These are phyloP conservation scores for Oasisia sp. DNA, from an alignment of 2,888 invertebrate genomes.

Conservation along the genomic window DNA sequence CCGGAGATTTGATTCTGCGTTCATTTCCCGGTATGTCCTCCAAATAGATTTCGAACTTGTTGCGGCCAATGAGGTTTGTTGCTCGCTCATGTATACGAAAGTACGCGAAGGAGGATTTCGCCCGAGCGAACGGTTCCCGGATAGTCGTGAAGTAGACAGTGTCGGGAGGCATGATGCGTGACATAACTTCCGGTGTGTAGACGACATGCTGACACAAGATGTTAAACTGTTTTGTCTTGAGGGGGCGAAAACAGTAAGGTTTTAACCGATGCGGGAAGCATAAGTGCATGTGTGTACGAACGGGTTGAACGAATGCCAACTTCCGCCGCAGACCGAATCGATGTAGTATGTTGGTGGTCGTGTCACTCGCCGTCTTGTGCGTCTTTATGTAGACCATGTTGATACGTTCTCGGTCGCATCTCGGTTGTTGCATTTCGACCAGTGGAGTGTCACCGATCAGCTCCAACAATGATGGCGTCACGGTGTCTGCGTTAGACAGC, in stretches of 20 bases:
- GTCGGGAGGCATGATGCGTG: slow-evolving; percentile 52
- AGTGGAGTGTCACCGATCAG: background rate
- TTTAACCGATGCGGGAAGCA: slow-evolving; percentile 60
- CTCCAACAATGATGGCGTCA: background rate
- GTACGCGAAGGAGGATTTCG: slow-evolving; percentile 58
- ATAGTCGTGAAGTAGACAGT: slow-evolving; percentile 57
- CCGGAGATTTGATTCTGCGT: background rate
- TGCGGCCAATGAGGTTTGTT: background rate
- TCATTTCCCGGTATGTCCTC: background rate
- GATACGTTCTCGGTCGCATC: background rate
- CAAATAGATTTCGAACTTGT: background rate
- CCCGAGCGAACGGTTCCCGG: slow-evolving; percentile 57
- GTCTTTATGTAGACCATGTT: slow-evolving; percentile 19
- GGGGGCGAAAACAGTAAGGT: slow-evolving; percentile 50
- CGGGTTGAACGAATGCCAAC: slow-evolving; percentile 7
- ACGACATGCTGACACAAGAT: slow-evolving; percentile 58
- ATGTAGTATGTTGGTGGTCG: slow-evolving; percentile 20
- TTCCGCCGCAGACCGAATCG: slow-evolving; percentile 14
- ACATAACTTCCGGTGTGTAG: slow-evolving; percentile 53
- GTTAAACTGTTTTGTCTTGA: slow-evolving; percentile 45
- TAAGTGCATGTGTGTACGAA: slow-evolving; percentile 35
- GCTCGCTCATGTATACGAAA: slow-evolving; percentile 47
- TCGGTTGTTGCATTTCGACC: background rate
- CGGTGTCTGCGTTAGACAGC: background rate
- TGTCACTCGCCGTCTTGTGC: slow-evolving; percentile 21